Percentiles rank a stretch among this genome's conserved stretches.
These are phyloP conservation scores for Xenentodon cancila DNA, from an alignment of 2,797 vertebrate genomes.

Conservation along the genomic window DNA sequence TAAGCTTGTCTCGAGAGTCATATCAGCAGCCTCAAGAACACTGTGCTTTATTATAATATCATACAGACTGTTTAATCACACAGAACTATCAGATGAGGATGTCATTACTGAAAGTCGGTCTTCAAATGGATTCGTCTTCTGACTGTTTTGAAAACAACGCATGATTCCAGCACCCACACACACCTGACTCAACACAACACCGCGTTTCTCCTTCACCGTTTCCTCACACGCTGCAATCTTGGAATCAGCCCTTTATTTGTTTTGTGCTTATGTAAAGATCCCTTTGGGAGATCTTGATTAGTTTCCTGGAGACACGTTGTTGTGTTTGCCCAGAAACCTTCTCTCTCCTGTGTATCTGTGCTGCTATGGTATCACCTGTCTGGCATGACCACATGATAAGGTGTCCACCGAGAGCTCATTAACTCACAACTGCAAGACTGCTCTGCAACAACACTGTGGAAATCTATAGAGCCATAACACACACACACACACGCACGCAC, in stretches of 20 bases:
- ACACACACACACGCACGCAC: slow-evolving; percentile 21
- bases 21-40: slow-evolving; percentile 22
- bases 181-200: slow-evolving; percentile 5
- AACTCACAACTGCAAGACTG: slow-evolving; percentile 51
- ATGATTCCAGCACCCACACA: slow-evolving; percentile 10
- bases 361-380: slow-evolving; percentile 75
- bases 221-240: slow-evolving; percentile 16
- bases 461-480: slow-evolving; percentile 30
- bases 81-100: slow-evolving; percentile 28
- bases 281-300: slow-evolving; percentile 42
- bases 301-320: slow-evolving; percentile 57
- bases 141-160: slow-evolving; percentile 33
- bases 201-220: not conserved
- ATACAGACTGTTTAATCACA: slow-evolving; percentile 39
- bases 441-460: slow-evolving; percentile 54
- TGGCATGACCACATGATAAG: slow-evolving; percentile 67
- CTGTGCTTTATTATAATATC: slow-evolving; percentile 16
- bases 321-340: slow-evolving; percentile 61
- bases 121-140: slow-evolving; percentile 27
- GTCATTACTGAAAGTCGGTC: slow-evolving; percentile 26
- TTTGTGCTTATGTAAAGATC: slow-evolving; percentile 43
- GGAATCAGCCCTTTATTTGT: slow-evolving; percentile 34
- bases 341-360: slow-evolving; percentile 55
- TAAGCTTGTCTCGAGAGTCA: slow-evolving; percentile 20
- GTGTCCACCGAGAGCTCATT: slow-evolving; percentile 75